Evolutionary conservation across 1,140 invertebrate genomes (phyloP), one percentile per base, ranked within the genome.

Genomic region (Drosophila equinoxialis): DNA sequence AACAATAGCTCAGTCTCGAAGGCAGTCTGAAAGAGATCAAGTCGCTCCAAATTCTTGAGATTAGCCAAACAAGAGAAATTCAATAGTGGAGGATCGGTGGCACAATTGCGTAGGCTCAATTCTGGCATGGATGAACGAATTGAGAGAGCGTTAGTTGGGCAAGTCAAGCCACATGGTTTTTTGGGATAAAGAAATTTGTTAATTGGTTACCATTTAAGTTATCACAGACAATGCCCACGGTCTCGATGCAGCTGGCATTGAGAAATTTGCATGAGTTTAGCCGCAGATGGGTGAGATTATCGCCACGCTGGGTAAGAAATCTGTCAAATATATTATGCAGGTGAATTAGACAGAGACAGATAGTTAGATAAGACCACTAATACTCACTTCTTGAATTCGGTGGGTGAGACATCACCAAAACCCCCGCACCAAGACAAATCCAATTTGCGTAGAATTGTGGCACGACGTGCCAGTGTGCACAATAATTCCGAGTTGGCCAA

Each of bases 401-500:
- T 91, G 54, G 91, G 86, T 41, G 90, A 91, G 42, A 92, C 66
- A 33, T 83, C 74, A 59, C 93, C 93, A 87, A 96, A 95, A 71
- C 94, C 95, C n/a, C 96, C 96, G 92, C 97, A 97, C 97, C 97
- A 98, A 0, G 96, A 97, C 0, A 98, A 90, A 93, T 98, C 97
- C 11, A 98, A 82, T 91, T 95, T 95, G 79, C 95, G 95, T 13
- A 98, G 91, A 90, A 95, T 94, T 71, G 94, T 94, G 91, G 96
- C 96, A 67, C 95, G 79, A 81, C 79, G 74, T 4, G 86, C 90
- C 63, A 92, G 66, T 0, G 90, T 91, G 26, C 81, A 87, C 6
- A 92, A 37, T 6, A 92, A 64, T 42, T 90, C 85, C 3, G 93
- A 92, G 77, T 94, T 92, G 45, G 96, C 93, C 74, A 94, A 93